phyloP scores from a whole-genome alignment of 2,888 invertebrate species.

The Luffia ferchaultella region DNA sequence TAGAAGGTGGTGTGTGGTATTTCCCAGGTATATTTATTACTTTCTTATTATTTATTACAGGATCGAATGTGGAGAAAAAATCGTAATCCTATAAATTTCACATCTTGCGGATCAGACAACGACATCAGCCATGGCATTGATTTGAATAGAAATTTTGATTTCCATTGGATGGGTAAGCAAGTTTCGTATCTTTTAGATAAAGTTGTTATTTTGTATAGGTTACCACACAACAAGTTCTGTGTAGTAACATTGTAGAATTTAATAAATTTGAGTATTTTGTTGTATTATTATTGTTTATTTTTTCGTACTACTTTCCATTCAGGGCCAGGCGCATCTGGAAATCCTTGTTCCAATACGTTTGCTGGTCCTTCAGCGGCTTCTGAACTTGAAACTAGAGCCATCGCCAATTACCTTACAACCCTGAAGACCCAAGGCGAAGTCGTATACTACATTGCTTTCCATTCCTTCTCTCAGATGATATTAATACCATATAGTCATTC shows the following conservation, averaged over 20 bases:
- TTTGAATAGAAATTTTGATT: slow-evolving; percentile 41
- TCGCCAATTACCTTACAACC: slow-evolving; percentile 31
- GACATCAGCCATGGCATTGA: slow-evolving; percentile 50
- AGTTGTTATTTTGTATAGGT: too few species aligned
- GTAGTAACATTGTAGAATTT: too few species aligned
- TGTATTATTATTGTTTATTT: too few species aligned
- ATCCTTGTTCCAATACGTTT: slow-evolving; percentile 54
- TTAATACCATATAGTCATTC: slow-evolving; percentile 50
- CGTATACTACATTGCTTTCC: slow-evolving; percentile 58
- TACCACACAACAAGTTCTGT: too few species aligned
- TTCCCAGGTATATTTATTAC: neutral
- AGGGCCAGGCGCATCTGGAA: slow-evolving; percentile 40
- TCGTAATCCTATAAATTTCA: slow-evolving; percentile 28
- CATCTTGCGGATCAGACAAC: slow-evolving; percentile 24
- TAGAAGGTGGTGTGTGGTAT: neutral
- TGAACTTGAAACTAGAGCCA: slow-evolving; percentile 53
- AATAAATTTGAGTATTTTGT: too few species aligned
- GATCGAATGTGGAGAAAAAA: slow-evolving; percentile 74
- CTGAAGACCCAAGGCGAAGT: slow-evolving; percentile 26
- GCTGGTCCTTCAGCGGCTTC: slow-evolving; percentile 56
- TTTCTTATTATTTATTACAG: slow-evolving; percentile 49
- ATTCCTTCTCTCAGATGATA: slow-evolving; percentile 63
- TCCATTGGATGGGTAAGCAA: slow-evolving; percentile 38
- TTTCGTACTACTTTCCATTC: too few species aligned
- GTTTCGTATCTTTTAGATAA: too few species aligned